These are phyloP conservation scores for Lamellibrachia columna DNA, from an alignment of 2,888 invertebrate species.

Conservation along the genomic window DNA sequence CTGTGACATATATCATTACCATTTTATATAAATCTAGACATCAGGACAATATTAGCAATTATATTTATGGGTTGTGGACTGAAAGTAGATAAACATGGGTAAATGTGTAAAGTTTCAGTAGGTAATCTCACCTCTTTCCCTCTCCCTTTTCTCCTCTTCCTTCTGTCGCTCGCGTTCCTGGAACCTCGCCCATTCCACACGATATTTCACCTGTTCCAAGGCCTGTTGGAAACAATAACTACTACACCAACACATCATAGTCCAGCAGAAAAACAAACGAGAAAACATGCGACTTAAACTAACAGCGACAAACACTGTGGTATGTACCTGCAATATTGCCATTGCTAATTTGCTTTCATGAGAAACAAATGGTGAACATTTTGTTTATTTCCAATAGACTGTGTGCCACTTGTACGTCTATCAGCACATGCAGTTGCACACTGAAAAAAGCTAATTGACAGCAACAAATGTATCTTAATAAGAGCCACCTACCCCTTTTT, in stretches of 20 bases:
- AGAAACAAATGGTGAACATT: too few species aligned
- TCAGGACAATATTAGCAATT: background rate
- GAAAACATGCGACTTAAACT: background rate
- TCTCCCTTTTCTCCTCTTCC: conserved; percentile 94
- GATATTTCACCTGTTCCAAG: conserved; percentile 89
- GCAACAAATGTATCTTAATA: too few species aligned
- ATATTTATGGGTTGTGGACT: background rate
- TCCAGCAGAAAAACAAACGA: background rate
- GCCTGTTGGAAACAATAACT: conserved; percentile 45
- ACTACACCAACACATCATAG: background rate
- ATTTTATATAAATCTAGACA: background rate
- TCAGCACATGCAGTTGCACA: too few species aligned
- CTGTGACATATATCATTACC: background rate
- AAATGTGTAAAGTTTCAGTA: background rate
- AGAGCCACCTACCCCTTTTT: too few species aligned
- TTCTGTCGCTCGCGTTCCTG: conserved; percentile 91
- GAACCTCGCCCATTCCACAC: conserved; percentile 96
- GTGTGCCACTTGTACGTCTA: too few species aligned
- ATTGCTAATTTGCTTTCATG: too few species aligned
- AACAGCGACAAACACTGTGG: too few species aligned
- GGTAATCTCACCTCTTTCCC: conserved; percentile 77
- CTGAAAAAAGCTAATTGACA: too few species aligned
- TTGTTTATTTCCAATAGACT: too few species aligned
- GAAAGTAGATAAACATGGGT: background rate
- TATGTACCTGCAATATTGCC: too few species aligned